Percentiles rank a stretch among this genome's conserved stretches.
Evolutionary conservation across 2,888 invertebrate genomes (phyloP).

Genomic region (Orchesella flavescens): DNA sequence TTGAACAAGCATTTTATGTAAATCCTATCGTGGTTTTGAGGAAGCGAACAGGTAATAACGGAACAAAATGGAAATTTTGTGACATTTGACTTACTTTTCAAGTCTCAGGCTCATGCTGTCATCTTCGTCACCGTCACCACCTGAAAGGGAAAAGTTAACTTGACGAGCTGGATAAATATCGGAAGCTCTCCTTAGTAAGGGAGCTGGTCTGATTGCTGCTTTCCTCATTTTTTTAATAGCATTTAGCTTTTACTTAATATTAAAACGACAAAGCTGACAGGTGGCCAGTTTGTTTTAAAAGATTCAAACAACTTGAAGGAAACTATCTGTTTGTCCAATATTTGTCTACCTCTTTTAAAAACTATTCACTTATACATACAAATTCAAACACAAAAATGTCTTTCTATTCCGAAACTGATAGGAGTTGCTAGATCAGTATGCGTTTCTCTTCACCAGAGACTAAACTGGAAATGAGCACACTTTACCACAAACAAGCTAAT

Average conservation of each 20-base stretch:
- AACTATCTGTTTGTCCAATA: too few relatives aligned
- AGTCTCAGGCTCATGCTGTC: constrained; percentile 44
- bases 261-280: too few relatives aligned
- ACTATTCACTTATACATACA: not conserved
- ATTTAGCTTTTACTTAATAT: too few relatives aligned
- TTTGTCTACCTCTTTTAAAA: too few relatives aligned
- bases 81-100: constrained; percentile 42
- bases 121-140: constrained; percentile 60
- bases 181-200: constrained; percentile 45
- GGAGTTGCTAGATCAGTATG: not conserved
- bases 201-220: constrained; percentile 32
- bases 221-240: constrained; percentile 38
- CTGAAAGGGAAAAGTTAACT: constrained; percentile 36
- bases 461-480: constrained; percentile 1
- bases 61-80: too few relatives aligned
- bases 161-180: constrained; percentile 36
- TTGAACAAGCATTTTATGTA: too few relatives aligned
- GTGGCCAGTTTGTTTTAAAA: too few relatives aligned
- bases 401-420: not conserved
- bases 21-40: too few relatives aligned
- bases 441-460: not conserved
- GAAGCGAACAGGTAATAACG: too few relatives aligned
- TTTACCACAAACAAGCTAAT: not conserved
- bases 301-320: too few relatives aligned
- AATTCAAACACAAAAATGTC: not conserved